Evolutionary conservation across 2,888 invertebrate genomes (phyloP).

Genomic region (Ectobius pallidus): DNA sequence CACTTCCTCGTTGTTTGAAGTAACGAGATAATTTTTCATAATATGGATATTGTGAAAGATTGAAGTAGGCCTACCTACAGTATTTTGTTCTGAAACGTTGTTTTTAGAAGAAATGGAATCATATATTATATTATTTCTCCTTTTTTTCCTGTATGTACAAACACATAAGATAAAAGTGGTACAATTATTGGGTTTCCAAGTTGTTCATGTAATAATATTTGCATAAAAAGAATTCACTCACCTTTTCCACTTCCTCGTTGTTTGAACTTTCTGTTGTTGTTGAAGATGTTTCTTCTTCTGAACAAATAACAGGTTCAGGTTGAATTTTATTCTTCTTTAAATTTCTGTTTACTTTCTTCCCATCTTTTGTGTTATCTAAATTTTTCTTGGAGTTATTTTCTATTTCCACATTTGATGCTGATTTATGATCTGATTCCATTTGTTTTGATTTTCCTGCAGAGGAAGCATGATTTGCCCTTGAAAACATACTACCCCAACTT

Average conservation of each 20-base stretch:
- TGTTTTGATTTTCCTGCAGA: conserved; percentile 20
- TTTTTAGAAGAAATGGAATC: too few species aligned
- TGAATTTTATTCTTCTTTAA: conserved; percentile 41
- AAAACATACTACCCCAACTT: conserved; percentile 42
- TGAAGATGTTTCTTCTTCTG: conserved; percentile 72
- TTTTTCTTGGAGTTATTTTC: not conserved
- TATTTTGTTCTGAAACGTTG: too few species aligned
- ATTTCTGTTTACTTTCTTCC: conserved; percentile 48
- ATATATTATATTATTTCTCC: too few species aligned
- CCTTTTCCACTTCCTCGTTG: conserved; percentile 62
- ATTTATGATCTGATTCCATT: conserved; percentile 23
- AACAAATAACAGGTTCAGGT: conserved; percentile 48
- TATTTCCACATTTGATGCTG: not conserved
- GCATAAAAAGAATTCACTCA: too few species aligned
- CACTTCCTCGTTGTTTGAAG: too few species aligned
- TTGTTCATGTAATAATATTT: too few species aligned
- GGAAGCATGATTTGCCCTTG: conserved; percentile 5
- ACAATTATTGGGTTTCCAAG: too few species aligned
- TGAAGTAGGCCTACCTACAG: too few species aligned
- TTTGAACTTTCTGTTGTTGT: conserved; percentile 73
- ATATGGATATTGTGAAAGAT: too few species aligned
- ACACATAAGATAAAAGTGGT: too few species aligned
- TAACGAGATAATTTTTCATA: too few species aligned
- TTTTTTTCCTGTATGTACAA: too few species aligned
- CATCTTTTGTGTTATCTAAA: conserved; percentile 45